A percentile compares a stretch with the other conserved stretches of the same genome.
phyloP scores from a whole-genome alignment of 1,140 invertebrate species.

The Vanessa atalanta region DNA sequence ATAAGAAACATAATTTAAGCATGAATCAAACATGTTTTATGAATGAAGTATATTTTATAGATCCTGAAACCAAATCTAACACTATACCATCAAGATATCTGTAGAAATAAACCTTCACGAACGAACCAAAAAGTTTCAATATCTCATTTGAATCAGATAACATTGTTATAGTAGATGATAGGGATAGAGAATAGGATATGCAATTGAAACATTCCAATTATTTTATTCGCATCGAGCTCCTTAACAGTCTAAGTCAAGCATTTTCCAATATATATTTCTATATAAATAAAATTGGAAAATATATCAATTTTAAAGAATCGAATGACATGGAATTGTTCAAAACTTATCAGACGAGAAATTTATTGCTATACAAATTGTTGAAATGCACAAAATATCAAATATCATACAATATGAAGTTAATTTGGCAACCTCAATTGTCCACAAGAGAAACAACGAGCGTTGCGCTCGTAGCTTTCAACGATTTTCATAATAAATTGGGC shows the following conservation, averaged over 20 bases:
- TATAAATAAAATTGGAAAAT: not conserved
- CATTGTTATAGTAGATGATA: too few species aligned
- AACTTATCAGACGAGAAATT: too few species aligned
- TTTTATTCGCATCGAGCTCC: not conserved
- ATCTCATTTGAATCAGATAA: too few species aligned
- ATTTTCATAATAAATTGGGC: constrained; percentile 25
- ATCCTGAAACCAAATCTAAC: too few species aligned
- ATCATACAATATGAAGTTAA: constrained; percentile 8
- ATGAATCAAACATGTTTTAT: too few species aligned
- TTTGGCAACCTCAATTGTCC: constrained; percentile 15
- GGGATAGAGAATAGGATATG: too few species aligned
- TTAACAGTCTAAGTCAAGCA: not conserved
- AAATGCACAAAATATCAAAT: not conserved
- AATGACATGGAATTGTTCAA: not conserved
- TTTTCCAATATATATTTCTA: not conserved
- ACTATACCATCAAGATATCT: too few species aligned
- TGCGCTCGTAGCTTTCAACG: constrained; percentile 7
- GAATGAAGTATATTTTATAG: too few species aligned
- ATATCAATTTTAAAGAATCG: not conserved
- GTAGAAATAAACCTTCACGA: too few species aligned
- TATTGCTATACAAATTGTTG: not conserved
- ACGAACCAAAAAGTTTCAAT: too few species aligned
- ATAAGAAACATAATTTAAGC: too few species aligned
- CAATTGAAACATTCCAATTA: not conserved
- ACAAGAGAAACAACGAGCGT: constrained; percentile 8